These are phyloP conservation scores for Cassiopea andromeda DNA, from an alignment of 30 jellyfish, hydroid and myxozoan genomes.

Conservation along the genomic window DNA sequence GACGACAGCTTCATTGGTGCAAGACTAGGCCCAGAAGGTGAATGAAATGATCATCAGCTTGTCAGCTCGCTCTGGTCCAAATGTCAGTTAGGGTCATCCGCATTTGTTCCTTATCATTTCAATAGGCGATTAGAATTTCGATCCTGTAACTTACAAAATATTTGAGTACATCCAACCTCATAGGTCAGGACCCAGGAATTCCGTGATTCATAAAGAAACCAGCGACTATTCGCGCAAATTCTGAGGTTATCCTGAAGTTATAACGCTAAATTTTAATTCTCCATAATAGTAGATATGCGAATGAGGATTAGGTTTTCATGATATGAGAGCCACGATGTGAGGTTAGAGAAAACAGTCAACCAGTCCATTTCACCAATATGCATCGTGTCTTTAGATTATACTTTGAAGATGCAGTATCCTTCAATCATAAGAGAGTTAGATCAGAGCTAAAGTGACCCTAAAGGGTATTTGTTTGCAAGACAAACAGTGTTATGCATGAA, in stretches of 20 bases:
- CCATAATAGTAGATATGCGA: background rate
- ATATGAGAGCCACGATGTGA: background rate
- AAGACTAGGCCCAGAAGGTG: conserved; percentile 74
- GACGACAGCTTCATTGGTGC: conserved; percentile 48
- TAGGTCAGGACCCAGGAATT: conserved; percentile 60
- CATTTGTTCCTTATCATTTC: conserved; percentile 43
- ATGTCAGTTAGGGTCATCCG: conserved; percentile 45
- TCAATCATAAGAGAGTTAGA: too few species aligned
- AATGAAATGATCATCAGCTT: conserved; percentile 4
- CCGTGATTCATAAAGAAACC: conserved; percentile 22
- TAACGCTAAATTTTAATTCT: background rate
- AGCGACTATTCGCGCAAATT: background rate
- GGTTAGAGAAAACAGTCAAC: background rate
- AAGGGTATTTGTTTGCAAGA: too few species aligned
- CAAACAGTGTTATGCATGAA: too few species aligned
- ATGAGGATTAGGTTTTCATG: conserved; percentile 18
- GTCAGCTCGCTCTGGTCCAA: conserved; percentile 8
- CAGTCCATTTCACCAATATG: background rate
- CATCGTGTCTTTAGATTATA: background rate
- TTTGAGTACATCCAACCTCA: conserved; percentile 28
- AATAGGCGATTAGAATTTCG: conserved; percentile 31
- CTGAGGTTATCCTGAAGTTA: conserved; percentile 10
- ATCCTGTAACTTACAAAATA: conserved; percentile 40
- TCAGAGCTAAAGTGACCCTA: too few species aligned
- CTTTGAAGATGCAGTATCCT: background rate